Evolutionary conservation across 2,888 invertebrate species (phyloP).

Genomic region (Digitonthophagus gazella): DNA sequence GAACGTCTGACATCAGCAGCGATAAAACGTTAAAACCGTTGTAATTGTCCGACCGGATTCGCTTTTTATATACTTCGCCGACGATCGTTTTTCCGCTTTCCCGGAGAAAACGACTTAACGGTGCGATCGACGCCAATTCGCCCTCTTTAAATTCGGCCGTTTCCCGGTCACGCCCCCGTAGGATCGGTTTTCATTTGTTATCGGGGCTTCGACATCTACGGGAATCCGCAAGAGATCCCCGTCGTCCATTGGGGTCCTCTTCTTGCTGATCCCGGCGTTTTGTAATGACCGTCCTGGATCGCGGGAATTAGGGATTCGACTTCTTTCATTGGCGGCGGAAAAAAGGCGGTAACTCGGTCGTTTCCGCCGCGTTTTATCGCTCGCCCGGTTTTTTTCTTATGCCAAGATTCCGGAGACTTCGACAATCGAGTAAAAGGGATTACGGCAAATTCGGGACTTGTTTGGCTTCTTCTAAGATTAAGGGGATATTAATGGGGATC

Average conservation of each 20-base stretch:
- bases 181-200: constrained; percentile 47
- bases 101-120: constrained; percentile 1
- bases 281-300: constrained; percentile 49
- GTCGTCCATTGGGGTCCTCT: constrained; percentile 33
- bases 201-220: constrained; percentile 42
- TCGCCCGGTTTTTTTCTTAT: neutral
- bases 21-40: neutral
- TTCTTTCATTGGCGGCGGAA: constrained; percentile 9
- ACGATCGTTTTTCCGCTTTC: neutral
- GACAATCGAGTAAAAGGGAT: neutral
- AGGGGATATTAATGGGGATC: neutral
- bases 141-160: constrained; percentile 45
- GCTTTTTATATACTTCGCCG: neutral
- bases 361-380: constrained; percentile 11
- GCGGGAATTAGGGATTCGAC: constrained; percentile 34
- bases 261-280: constrained; percentile 53
- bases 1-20: neutral
- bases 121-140: constrained; percentile 31
- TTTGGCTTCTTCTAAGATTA: neutral
- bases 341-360: constrained; percentile 3
- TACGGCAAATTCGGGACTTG: neutral
- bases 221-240: constrained; percentile 46
- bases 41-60: neutral
- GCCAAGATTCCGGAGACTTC: neutral
- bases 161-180: constrained; percentile 42